Evolutionary conservation across 2,797 vertebrate genomes (phyloP).

Genomic region (Phrynocephalus forsythii): DNA sequence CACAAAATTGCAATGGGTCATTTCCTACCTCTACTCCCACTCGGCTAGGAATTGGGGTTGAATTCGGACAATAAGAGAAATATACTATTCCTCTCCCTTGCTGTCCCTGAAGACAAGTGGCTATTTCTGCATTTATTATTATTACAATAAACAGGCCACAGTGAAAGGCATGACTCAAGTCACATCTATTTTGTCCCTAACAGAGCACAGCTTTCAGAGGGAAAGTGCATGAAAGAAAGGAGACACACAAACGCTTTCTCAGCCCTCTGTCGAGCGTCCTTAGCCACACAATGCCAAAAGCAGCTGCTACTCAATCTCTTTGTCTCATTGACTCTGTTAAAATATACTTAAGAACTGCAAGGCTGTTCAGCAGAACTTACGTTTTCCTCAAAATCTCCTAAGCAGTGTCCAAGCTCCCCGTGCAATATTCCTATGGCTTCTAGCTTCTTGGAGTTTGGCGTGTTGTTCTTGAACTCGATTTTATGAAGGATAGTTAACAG

Average conservation of each 20-base stretch:
- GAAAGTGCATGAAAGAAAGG: neutral
- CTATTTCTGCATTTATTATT: neutral
- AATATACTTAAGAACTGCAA: neutral
- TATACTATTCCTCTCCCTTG: neutral
- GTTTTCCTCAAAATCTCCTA: slow-evolving; percentile 66
- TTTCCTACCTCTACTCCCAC: neutral
- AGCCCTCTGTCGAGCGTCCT: neutral
- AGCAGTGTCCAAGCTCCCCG: slow-evolving; percentile 41
- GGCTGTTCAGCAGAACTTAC: slow-evolving; percentile 17
- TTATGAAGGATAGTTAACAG: slow-evolving; percentile 69
- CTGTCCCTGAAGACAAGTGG: neutral
- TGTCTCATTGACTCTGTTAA: neutral
- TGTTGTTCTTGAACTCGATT: slow-evolving; percentile 76
- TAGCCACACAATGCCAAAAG: neutral
- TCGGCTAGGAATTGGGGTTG: neutral
- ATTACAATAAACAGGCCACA: neutral
- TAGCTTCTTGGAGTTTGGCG: slow-evolving; percentile 57
- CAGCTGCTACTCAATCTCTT: neutral
- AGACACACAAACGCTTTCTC: neutral
- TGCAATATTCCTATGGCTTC: slow-evolving; percentile 62
- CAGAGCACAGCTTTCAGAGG: neutral
- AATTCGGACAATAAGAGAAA: too few species aligned
- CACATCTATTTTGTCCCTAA: neutral
- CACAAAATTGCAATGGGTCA: neutral
- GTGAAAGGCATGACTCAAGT: neutral